These are phyloP conservation scores for Origma solitaria DNA, from an alignment of 2,113 vertebrate genomes.

Conservation along the genomic window DNA sequence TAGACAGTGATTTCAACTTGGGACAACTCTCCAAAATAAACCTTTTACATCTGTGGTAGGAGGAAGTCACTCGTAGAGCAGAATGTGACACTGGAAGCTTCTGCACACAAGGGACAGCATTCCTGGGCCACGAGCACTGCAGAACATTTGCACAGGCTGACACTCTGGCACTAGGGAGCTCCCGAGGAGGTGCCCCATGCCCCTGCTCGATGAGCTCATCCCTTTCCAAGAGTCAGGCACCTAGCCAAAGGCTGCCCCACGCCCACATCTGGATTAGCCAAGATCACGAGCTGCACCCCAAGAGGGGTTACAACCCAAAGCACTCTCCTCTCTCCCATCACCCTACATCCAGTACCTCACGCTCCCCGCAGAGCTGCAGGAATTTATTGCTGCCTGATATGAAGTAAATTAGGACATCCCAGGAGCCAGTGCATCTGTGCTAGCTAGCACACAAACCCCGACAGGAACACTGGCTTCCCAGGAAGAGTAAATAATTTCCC, in stretches of 20 bases:
- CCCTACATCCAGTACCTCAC: neutral
- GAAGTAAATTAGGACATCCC: neutral
- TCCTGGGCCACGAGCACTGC: fast-evolving
- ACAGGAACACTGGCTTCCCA: neutral
- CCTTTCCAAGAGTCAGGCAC: neutral
- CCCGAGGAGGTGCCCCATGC: neutral
- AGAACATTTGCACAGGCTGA: neutral
- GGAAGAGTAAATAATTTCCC: neutral
- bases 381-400: neutral
- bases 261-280: too few relatives aligned
- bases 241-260: neutral
- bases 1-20: neutral
- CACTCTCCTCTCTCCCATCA: neutral
- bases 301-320: neutral
- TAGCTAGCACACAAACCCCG: neutral
- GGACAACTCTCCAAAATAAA: neutral
- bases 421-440: neutral
- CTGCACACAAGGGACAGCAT: fast-evolving
- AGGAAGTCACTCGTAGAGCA: fast-evolving
- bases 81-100: neutral
- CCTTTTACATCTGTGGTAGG: fast-evolving
- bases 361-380: neutral
- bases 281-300: neutral
- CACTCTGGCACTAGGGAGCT: fast-evolving
- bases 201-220: fast-evolving